Evolutionary conservation across 2,113 vertebrate species (phyloP), one percentile per base, ranked within the genome.

Genomic region (Echinops telfairi): DNA sequence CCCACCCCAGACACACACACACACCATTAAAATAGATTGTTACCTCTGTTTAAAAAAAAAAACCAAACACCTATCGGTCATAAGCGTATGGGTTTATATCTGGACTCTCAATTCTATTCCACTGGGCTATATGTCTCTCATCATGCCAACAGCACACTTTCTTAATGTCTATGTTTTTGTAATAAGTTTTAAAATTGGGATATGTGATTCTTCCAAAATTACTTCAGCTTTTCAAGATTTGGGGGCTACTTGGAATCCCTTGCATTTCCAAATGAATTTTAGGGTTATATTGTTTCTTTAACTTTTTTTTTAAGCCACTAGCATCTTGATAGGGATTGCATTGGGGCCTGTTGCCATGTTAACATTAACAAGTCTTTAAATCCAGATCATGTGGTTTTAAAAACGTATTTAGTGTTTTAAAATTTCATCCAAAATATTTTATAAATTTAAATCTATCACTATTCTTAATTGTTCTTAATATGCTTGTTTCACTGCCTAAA

Each of bases 401-500:
- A 47, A 3, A 78, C 27, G 3, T 78, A 43, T 78, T 47, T 77
- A 77, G 17, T 47, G 40, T 78, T 78, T 27, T 73, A 73, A 73
- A 78, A 47, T 78, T 78, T 78, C 76, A 47, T 47, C 40, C 76
- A 78, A 47, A 29, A 47, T 33, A 75, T 62, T 62, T 62, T 20
- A 53, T 53, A 53, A 53, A 53, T 53, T 12, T 53, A 53, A 53
- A 53, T 77, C 22, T 40, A 36, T 23, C 38, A 81, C 85, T 47
- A 85, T 79, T 83, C 62, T 66, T 83, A 33, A 75, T 82, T n/a
- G 31, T 66, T 62, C 40, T 92, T 4, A 70, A 70, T 17, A n/a
- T 80, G 20, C 15, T 80, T 66, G 10, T 88, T 95, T 91, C 76
- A 78, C 86, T 40, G 47, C 31, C 38, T 64, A 31, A 68, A 68